Evolutionary conservation across 2,113 vertebrate species (phyloP), one percentile per base, ranked within the genome.

Genomic region (Dasyurus viverrinus): DNA sequence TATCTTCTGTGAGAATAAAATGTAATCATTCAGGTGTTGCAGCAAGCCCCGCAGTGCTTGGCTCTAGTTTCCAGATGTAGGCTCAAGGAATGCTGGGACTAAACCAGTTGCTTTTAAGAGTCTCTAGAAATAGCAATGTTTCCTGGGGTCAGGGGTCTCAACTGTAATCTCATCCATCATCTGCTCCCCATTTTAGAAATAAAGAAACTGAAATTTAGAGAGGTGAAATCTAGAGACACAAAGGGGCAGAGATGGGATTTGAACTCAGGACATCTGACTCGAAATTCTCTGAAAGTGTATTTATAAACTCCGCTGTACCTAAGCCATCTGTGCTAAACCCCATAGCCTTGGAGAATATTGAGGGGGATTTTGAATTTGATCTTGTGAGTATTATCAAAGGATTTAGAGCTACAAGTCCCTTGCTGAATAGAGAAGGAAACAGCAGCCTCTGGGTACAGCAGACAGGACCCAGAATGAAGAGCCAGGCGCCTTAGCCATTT

Each of bases 21-120:
- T 84, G 68, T 84, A 84, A 84, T 84, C 68, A 84, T n/a, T 42
- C n/a, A 84, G n/a, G n/a, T 84, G 68, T 84, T 84, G 68, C 68
- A 84, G 68, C 14, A 84, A 84, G 68, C 68, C 68, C 68, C 19
- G 11, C 68, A 84, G 16, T 42, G 68, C 42, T 42, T 42, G 68
- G 36, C 68, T 42, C n/a, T 22, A 23, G n/a, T 42, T 19, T 42
- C 68, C 68, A 84, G 36, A 42, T 42, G 42, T 10, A 42, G n/a
- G 30, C 27, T 76, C n/a, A 14, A 76, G 60, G 36, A n/a, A 84
- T 84, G 68, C 68, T 84, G 68, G n/a, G 68, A 84, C 7, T n/a
- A 84, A 7, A 42, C 68, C n/a, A 42, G 6, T 84, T 42, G 68
- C 68, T 8, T 47, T 84, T 84, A 84, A 42, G 68, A 84, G 42